Conservation (phyloP, 2,888 invertebrate species). For the Zootermopsis nevadensis region DNA sequence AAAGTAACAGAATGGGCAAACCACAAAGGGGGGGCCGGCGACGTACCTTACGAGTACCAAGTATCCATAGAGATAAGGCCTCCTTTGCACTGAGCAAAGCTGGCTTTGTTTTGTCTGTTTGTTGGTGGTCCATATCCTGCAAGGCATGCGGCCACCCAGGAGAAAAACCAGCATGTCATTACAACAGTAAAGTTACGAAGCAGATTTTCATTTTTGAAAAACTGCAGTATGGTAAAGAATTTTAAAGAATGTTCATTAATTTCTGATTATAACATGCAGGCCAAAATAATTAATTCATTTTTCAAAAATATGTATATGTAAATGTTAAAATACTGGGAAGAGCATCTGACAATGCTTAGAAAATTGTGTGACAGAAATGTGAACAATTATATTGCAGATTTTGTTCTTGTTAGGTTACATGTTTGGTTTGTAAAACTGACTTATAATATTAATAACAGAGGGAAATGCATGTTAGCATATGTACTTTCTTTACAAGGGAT, state of each 20-base stretch:
- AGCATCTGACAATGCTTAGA: no score
- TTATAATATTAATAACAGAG: not conserved
- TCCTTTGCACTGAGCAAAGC: constrained; percentile 91
- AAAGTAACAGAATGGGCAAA: constrained; percentile 30
- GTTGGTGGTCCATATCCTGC: constrained; percentile 74
- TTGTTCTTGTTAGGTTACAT: not conserved
- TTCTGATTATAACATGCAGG: not conserved
- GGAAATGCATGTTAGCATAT: not conserved
- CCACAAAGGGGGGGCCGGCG: constrained; percentile 48
- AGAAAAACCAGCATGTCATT: constrained; percentile 60
- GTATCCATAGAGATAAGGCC: constrained; percentile 93
- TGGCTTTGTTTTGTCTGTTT: constrained; percentile 71
- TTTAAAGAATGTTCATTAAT: not conserved
- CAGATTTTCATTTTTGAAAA: not conserved
- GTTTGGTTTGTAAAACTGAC: not conserved
- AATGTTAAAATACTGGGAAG: not conserved
- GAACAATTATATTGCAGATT: not conserved
- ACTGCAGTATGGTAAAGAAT: not conserved
- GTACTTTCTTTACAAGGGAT: not conserved
- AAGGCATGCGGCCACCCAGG: constrained; percentile 66
- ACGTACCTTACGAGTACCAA: constrained; percentile 92
- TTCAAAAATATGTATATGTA: not conserved
- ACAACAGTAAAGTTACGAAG: not conserved
- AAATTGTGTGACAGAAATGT: not conserved
- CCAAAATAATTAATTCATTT: not conserved